A percentile compares a stretch with the other conserved stretches of the same genome.
These are phyloP conservation scores for Cetonia aurata DNA, from an alignment of 2,888 invertebrate species.

Conservation along the genomic window DNA sequence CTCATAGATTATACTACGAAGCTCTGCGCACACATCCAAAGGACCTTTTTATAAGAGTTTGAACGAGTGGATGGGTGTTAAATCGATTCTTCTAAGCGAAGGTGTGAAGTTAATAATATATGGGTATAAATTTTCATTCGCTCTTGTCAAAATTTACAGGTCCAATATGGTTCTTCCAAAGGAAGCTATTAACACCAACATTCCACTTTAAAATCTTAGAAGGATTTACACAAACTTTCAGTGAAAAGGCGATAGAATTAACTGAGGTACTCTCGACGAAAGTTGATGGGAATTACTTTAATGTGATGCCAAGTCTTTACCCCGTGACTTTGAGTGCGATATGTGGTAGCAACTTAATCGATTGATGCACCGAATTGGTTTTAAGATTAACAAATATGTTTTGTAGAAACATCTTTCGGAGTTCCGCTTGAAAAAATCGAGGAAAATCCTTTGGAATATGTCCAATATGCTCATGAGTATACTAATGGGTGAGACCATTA, in stretches of 20 bases:
- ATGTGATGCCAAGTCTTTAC: slow-evolving; percentile 58
- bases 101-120: slow-evolving; percentile 48
- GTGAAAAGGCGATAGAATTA: slow-evolving; percentile 55
- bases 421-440: slow-evolving; percentile 23
- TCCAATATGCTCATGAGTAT: slow-evolving; percentile 21
- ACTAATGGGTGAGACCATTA: background rate
- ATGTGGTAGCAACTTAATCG: slow-evolving; percentile 55
- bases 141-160: slow-evolving; percentile 42
- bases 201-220: slow-evolving; percentile 61
- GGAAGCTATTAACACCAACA: slow-evolving; percentile 57
- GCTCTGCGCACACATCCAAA: slow-evolving; percentile 52
- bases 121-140: no score
- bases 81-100: slow-evolving; percentile 53
- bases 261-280: slow-evolving; percentile 49
- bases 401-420: slow-evolving; percentile 47
- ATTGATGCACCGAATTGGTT: background rate
- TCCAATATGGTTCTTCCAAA: slow-evolving; percentile 55
- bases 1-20: slow-evolving; percentile 52
- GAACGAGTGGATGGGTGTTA: slow-evolving; percentile 55
- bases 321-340: slow-evolving; percentile 58
- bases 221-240: slow-evolving; percentile 56
- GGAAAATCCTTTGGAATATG: slow-evolving; percentile 17
- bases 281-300: slow-evolving; percentile 56
- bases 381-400: background rate
- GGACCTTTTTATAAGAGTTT: slow-evolving; percentile 52